These are phyloP conservation scores for Sebastes schlegelii DNA, from an alignment of 2,113 vertebrate species.

Conservation along the genomic window DNA sequence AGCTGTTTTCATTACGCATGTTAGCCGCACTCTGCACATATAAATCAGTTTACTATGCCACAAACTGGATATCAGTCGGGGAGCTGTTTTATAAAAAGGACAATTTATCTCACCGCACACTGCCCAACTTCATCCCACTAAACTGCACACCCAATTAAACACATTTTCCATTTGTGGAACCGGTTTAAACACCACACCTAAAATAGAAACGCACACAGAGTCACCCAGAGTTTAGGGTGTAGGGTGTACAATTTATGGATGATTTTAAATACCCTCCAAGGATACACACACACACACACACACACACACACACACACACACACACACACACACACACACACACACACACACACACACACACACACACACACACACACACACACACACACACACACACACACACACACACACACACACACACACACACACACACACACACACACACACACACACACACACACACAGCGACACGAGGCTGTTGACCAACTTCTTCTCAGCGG, in stretches of 20 bases:
- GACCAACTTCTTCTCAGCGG: constrained; percentile 48
- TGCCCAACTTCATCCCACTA: constrained; percentile 26
- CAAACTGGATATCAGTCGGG: constrained; percentile 47
- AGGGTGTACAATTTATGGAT: not conserved
- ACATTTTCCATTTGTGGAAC: constrained; percentile 49
- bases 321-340: not conserved
- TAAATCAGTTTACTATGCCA: constrained; percentile 62
- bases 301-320: no score
- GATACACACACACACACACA: not conserved
- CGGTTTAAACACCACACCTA: constrained; percentile 16
- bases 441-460: no score
- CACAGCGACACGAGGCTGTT: constrained; percentile 18
- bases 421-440: not conserved
- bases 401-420: not conserved
- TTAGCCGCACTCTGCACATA: constrained; percentile 48
- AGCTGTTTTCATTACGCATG: constrained; percentile 44
- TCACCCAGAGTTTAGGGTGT: not conserved
- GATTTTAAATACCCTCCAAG: constrained; percentile 14
- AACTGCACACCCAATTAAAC: constrained; percentile 36
- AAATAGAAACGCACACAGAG: constrained; percentile 8
- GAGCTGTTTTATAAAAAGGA: constrained; percentile 52
- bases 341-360: not conserved
- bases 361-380: not conserved
- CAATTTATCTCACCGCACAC: constrained; percentile 44
- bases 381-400: not conserved